Base-by-base conservation (phyloP, 2,797 vertebrate species). In the Scleropages formosus region DNA sequence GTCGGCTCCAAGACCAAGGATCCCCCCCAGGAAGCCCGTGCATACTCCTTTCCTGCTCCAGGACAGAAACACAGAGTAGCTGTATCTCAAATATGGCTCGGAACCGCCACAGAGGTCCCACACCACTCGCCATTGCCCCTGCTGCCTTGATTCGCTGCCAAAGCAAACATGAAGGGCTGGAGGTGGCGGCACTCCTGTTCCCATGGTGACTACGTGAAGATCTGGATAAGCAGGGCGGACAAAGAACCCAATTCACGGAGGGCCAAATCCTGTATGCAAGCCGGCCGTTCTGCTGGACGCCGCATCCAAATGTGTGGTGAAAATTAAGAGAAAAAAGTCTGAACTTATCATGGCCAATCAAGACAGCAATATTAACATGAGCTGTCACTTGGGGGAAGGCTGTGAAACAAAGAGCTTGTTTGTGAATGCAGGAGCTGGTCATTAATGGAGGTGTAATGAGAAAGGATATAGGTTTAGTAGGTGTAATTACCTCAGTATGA, bases 161-260 rank as follows among this genome's bases (percentile, higher is more conserved):
- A 92, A 82, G 88, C 85, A 94, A 96, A 94, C 87, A 91, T 39
- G 68, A 67, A 85, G 83, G 82, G 66, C 66, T 81, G 78, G 84
- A 85, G 86, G 89, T 87, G 80, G 84, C 82, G 53, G 12, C 51
- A 82, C 61, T 83, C 77, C 73, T 0, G 88, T 88, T 91, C 87
- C 91, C 89, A 84, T 78, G 82, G 91, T 74, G 85, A 92, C 84
- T 60, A 81, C 83, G 78, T 81, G 80, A 80, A 88, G 91, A 93
- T 92, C 90, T 87, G 85, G 87, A 93, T 92, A 90, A 85, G 18
- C 78, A 73, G 77, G 65, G 81, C 76, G 12, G 84, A 94, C 92
- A 94, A 94, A 95, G 93, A 89, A 83, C 84, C 81, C 82, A 82
- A 93, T 94, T 95, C 92, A 94, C 87, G 79, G 79, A 63, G 74